These are phyloP conservation scores for Spicauda simplicius DNA, from an alignment of 2,888 invertebrate genomes.

Conservation along the genomic window DNA sequence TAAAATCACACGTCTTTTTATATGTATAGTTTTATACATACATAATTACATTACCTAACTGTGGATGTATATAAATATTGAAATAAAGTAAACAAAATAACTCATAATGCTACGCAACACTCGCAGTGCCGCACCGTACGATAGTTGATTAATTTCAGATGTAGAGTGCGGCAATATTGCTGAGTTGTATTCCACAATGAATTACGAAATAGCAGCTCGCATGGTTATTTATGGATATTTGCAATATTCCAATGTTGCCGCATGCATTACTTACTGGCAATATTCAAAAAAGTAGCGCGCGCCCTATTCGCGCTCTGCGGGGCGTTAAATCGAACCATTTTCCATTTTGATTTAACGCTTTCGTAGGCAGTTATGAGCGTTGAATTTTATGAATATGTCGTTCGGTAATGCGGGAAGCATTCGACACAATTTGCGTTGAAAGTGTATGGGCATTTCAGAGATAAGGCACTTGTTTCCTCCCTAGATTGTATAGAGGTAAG, in stretches of 20 bases:
- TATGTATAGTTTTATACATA: too few relatives aligned
- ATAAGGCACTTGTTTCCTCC: background rate
- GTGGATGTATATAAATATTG: too few relatives aligned
- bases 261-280: slow-evolving; percentile 34
- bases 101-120: slow-evolving; percentile 1
- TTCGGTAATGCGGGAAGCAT: slow-evolving; percentile 32
- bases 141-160: slow-evolving; percentile 25
- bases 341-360: slow-evolving; percentile 43
- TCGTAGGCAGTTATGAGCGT: slow-evolving; percentile 39
- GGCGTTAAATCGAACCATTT: slow-evolving; percentile 48
- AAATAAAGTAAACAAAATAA: slow-evolving; percentile 64
- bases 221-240: slow-evolving; percentile 33
- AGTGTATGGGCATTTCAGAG: slow-evolving; percentile 5
- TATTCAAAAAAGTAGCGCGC: slow-evolving; percentile 35
- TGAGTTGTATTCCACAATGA: slow-evolving; percentile 27
- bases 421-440: slow-evolving; percentile 19
- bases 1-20: too few relatives aligned
- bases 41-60: too few relatives aligned
- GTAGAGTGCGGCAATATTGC: slow-evolving; percentile 16
- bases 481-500: background rate
- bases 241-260: slow-evolving; percentile 30
- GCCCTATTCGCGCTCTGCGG: slow-evolving; percentile 44
- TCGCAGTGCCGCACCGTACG: slow-evolving; percentile 12
- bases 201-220: slow-evolving; percentile 27
- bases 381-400: slow-evolving; percentile 42